Percentiles rank a stretch among this genome's conserved stretches.
These are phyloP conservation scores for Aurelia aurita complex sp. Pacific DNA, from an alignment of 30 jellyfish, hydroid and myxozoan species.

Conservation along the genomic window DNA sequence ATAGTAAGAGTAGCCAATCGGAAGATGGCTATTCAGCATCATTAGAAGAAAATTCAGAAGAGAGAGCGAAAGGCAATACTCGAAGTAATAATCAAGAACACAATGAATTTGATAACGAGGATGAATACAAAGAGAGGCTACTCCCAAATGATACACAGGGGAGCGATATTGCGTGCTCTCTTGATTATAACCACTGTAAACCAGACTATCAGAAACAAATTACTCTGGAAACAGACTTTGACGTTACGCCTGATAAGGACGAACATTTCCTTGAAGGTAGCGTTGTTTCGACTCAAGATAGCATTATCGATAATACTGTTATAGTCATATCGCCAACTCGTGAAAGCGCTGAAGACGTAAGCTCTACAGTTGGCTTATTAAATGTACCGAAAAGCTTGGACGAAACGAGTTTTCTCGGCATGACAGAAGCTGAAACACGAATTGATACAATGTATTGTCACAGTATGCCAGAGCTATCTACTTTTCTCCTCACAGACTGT, in stretches of 20 bases:
- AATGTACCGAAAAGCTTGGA: background rate
- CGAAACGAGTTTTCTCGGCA: no score
- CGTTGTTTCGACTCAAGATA: slow-evolving; percentile 1
- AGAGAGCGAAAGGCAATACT: background rate
- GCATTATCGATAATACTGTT: slow-evolving; percentile 40
- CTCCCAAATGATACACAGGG: no score
- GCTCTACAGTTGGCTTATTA: background rate
- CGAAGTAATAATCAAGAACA: background rate
- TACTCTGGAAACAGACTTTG: no score
- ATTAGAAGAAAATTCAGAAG: background rate
- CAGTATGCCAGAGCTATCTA: slow-evolving; percentile 62
- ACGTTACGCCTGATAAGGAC: no score
- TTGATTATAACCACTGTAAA: no score
- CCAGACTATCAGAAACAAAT: no score
- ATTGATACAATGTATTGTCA: slow-evolving; percentile 18
- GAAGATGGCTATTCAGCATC: slow-evolving; percentile 30
- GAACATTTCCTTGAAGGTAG: no score
- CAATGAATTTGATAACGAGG: slow-evolving; percentile 1
- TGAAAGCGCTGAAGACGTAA: slow-evolving; percentile 2
- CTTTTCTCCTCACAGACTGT: background rate
- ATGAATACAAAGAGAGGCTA: no score
- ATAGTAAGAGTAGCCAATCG: slow-evolving; percentile 16
- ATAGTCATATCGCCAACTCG: slow-evolving; percentile 51
- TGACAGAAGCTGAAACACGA: background rate
- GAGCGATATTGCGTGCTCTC: no score